Evolutionary conservation across 2,797 vertebrate species (phyloP).

Genomic region (Karalla daura): DNA sequence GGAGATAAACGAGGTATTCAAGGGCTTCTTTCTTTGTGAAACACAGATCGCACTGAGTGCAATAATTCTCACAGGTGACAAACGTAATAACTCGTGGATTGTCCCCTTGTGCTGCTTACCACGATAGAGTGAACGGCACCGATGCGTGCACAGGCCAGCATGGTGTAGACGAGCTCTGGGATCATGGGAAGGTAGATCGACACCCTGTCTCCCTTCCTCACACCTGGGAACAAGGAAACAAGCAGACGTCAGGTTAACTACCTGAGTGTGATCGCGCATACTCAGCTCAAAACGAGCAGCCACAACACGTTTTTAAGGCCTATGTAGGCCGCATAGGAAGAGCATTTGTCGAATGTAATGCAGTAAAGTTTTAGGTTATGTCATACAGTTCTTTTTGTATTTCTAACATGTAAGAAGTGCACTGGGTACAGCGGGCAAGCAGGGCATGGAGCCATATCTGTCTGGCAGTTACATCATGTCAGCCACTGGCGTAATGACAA

Average conservation of each 20-base stretch:
- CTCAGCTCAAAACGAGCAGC: background rate
- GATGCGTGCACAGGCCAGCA: constrained; percentile 86
- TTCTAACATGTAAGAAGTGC: background rate
- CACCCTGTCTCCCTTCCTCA: constrained; percentile 85
- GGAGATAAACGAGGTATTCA: too few species aligned
- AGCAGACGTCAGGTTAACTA: background rate
- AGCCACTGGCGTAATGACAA: background rate
- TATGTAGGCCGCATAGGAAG: too few species aligned
- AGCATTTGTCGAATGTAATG: background rate
- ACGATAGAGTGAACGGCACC: constrained; percentile 87
- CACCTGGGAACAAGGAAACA: constrained; percentile 66
- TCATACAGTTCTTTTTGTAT: background rate
- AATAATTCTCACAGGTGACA: too few species aligned
- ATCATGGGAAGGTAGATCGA: constrained; percentile 88
- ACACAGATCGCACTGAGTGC: too few species aligned
- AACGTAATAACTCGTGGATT: too few species aligned
- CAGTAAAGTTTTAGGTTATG: too few species aligned
- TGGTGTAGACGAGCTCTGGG: constrained; percentile 84
- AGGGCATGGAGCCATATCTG: background rate
- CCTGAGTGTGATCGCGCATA: background rate
- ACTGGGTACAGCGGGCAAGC: background rate
- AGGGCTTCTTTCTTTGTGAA: too few species aligned
- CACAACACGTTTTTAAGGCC: background rate
- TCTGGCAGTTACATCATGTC: background rate
- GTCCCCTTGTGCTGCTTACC: constrained; percentile 72